These are phyloP conservation scores for Aphidius ervi DNA, from an alignment of 1,140 invertebrate genomes.

Conservation along the genomic window DNA sequence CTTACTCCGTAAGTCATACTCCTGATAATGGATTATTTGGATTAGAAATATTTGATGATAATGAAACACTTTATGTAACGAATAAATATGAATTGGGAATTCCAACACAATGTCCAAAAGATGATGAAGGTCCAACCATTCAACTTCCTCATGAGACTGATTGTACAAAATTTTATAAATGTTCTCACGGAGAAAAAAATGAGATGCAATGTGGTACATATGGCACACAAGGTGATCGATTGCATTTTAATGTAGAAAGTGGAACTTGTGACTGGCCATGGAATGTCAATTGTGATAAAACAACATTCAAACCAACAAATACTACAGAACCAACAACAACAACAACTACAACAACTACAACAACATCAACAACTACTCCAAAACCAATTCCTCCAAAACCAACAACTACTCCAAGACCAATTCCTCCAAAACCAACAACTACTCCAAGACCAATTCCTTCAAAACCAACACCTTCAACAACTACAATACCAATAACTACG, in stretches of 20 bases:
- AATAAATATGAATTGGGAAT: too few relatives aligned
- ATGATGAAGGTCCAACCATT: slow-evolving; percentile 19
- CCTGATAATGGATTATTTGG: too few relatives aligned
- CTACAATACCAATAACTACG: too few relatives aligned
- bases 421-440: too few relatives aligned
- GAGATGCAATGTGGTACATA: slow-evolving; percentile 44
- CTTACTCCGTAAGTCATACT: too few relatives aligned
- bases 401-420: background rate
- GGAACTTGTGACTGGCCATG: slow-evolving; percentile 42
- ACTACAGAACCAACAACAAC: background rate
- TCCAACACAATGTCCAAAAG: too few relatives aligned
- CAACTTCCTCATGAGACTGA: slow-evolving; percentile 47
- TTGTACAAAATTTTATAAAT: slow-evolving; percentile 57
- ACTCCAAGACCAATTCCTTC: too few relatives aligned
- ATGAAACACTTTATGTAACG: too few relatives aligned
- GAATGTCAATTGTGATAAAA: slow-evolving; percentile 28
- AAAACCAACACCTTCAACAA: too few relatives aligned
- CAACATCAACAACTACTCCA: background rate
- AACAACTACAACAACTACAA: background rate
- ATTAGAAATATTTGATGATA: too few relatives aligned
- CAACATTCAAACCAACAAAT: background rate
- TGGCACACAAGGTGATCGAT: slow-evolving; percentile 4
- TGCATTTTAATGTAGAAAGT: slow-evolving; percentile 52
- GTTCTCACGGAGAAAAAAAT: slow-evolving; percentile 49
- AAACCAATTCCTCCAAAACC: too few relatives aligned